These are phyloP conservation scores for Chaitophorus viminalis DNA, from an alignment of 2,888 invertebrate genomes.

Conservation along the genomic window DNA sequence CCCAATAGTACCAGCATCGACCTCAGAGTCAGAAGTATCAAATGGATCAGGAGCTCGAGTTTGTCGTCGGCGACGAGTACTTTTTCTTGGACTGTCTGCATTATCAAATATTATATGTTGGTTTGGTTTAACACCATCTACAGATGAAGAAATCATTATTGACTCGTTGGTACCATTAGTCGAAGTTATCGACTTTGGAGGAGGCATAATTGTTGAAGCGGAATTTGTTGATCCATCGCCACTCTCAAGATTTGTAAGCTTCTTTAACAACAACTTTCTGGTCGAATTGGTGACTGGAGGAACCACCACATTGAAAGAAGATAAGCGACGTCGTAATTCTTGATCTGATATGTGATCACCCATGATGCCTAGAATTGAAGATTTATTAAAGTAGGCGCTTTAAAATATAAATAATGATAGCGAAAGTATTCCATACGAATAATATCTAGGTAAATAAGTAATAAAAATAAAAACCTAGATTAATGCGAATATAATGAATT, in stretches of 20 bases:
- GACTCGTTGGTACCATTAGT: slow-evolving; percentile 46
- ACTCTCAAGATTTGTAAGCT: slow-evolving; percentile 74
- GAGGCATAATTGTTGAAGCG: slow-evolving; percentile 44
- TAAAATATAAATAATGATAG: not conserved
- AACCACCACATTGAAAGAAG: slow-evolving; percentile 24
- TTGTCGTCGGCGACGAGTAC: not conserved
- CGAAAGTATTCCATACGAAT: not conserved
- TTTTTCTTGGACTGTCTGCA: slow-evolving; percentile 33
- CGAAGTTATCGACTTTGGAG: not conserved
- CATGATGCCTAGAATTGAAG: slow-evolving; percentile 32
- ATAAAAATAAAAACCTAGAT: not conserved
- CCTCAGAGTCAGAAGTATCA: slow-evolving; percentile 54
- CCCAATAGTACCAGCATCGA: slow-evolving; percentile 17
- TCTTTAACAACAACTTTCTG: slow-evolving; percentile 66
- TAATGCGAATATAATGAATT: not conserved
- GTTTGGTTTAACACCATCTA: not conserved
- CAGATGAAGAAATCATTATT: slow-evolving; percentile 44
- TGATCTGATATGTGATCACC: slow-evolving; percentile 48
- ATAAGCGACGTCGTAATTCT: slow-evolving; percentile 46
- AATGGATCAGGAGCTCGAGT: slow-evolving; percentile 32
- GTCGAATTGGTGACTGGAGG: slow-evolving; percentile 57
- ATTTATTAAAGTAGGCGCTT: not conserved
- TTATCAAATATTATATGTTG: slow-evolving; percentile 35
- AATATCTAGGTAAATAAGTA: not conserved
- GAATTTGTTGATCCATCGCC: slow-evolving; percentile 62